A percentile compares a stretch with the other conserved stretches of the same genome.
phyloP scores from a whole-genome alignment of 2,797 vertebrate genomes.

The Agapornis canus region DNA sequence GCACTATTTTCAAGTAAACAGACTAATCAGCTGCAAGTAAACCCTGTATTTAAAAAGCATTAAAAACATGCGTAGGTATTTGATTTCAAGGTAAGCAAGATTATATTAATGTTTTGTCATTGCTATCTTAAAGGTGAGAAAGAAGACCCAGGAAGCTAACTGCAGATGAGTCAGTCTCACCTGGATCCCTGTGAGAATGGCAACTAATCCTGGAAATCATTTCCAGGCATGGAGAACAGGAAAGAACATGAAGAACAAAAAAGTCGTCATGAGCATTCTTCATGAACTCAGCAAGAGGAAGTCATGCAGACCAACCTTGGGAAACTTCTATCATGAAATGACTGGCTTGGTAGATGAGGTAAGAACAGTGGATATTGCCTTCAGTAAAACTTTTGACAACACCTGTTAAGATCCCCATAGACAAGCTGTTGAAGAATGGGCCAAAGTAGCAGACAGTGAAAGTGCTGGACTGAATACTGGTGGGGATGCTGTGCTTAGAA shows the following conservation, averaged over 20 bases:
- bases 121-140: neutral
- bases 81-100: neutral
- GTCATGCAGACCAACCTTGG: neutral
- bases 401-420: neutral
- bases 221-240: neutral
- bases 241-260: neutral
- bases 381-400: neutral
- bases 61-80: neutral
- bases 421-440: neutral
- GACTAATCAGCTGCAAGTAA: neutral
- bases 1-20: neutral
- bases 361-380: neutral
- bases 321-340: neutral
- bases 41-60: neutral
- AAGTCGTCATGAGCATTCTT: neutral
- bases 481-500: neutral
- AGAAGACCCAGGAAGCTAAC: neutral
- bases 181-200: neutral
- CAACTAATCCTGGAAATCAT: neutral
- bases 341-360: neutral
- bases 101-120: neutral
- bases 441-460: neutral
- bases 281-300: neutral
- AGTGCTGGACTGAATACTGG: neutral
- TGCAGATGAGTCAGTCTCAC: neutral